These are phyloP conservation scores for Sardinella longiceps DNA, from an alignment of 2,797 vertebrate species.

Conservation along the genomic window DNA sequence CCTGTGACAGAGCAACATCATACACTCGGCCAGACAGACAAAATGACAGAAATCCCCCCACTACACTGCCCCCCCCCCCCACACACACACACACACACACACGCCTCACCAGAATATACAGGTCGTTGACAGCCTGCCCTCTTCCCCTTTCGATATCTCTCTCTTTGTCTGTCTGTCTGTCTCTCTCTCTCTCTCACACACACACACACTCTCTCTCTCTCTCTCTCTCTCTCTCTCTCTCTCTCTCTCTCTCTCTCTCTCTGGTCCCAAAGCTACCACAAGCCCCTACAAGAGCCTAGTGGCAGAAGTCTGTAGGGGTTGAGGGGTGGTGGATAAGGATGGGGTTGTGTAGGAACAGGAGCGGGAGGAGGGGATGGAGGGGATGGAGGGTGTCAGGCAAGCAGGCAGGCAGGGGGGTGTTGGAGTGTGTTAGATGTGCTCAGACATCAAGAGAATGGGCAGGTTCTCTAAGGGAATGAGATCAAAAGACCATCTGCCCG, in stretches of 20 bases:
- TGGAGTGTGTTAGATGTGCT: constrained; percentile 59
- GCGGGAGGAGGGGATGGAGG: neutral
- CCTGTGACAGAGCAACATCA: constrained; percentile 4
- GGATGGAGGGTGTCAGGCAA: constrained; percentile 24
- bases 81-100: too few species aligned
- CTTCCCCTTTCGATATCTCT: neutral
- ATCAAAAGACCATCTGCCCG: constrained; percentile 78
- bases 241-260: neutral
- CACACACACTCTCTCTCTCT: too few species aligned
- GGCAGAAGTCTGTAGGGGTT: too few species aligned
- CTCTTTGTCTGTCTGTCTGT: constrained; percentile 30
- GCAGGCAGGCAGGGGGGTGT: too few species aligned
- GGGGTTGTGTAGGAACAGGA: neutral
- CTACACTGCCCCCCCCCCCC: too few species aligned
- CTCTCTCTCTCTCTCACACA: too few species aligned
- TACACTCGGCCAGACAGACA: constrained; percentile 33
- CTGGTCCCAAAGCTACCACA: constrained; percentile 28
- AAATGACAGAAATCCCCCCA: constrained; percentile 26
- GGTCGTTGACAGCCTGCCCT: neutral
- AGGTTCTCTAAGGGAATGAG: constrained; percentile 70
- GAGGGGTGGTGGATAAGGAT: too few species aligned
- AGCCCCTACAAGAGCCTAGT: neutral
- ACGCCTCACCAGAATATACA: constrained; percentile 2
- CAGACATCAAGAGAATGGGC: constrained; percentile 69
- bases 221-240: neutral